Conservation (phyloP, 2,888 invertebrate genomes). For the Strigamia transsilvanica region DNA sequence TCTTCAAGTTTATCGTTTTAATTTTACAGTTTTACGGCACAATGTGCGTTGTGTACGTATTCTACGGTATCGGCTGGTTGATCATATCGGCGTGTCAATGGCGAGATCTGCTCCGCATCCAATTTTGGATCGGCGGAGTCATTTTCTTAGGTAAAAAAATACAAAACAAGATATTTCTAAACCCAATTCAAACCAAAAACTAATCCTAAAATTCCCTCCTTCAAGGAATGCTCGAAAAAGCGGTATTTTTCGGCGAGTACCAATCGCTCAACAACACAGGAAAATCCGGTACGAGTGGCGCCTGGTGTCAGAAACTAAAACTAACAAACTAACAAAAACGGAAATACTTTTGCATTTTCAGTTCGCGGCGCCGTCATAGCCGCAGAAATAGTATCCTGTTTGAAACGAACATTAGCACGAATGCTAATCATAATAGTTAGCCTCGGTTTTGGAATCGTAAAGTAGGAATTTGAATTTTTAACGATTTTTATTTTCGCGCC, state of each 20-base stretch:
- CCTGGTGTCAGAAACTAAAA: neutral
- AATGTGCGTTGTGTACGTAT: constrained; percentile 87
- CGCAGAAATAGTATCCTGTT: constrained; percentile 90
- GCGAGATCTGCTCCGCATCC: constrained; percentile 88
- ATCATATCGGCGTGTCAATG: constrained; percentile 84
- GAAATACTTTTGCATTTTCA: constrained; percentile 60
- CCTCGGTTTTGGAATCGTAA: constrained; percentile 94
- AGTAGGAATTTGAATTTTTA: constrained; percentile 70
- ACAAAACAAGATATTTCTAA: neutral
- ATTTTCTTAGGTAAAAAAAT: constrained; percentile 75
- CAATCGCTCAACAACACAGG: constrained; percentile 78
- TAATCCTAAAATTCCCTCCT: no score
- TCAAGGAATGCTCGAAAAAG: constrained; percentile 70
- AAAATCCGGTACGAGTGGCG: constrained; percentile 60
- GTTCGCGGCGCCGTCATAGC: constrained; percentile 78
- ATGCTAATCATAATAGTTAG: constrained; percentile 95
- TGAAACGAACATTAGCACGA: constrained; percentile 87
- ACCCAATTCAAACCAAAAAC: neutral
- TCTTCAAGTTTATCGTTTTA: neutral
- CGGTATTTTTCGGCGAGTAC: constrained; percentile 90
- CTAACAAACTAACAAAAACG: constrained; percentile 29
- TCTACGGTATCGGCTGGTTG: constrained; percentile 84
- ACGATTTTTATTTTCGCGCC: neutral
- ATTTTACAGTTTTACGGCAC: constrained; percentile 80
- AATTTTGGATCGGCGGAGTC: constrained; percentile 95